Percentiles rank a stretch among this genome's conserved stretches.
Conservation (phyloP, 2,797 vertebrate genomes). For the Knipowitschia caucasica region DNA sequence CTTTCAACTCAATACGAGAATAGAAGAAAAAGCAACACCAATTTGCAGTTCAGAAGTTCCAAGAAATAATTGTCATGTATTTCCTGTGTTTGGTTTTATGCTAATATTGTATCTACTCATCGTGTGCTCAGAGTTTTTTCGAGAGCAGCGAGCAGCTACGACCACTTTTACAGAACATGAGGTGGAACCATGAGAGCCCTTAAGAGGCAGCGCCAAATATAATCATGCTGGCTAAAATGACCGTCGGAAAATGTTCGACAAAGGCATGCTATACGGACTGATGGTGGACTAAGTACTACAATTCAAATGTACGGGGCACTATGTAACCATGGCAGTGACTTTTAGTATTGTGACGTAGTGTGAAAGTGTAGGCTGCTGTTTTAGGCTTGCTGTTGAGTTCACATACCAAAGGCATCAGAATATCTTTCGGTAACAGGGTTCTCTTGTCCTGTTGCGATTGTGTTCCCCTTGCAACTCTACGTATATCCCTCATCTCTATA, state of each 20-base stretch:
- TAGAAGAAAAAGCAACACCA: slow-evolving; percentile 4
- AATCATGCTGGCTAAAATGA: slow-evolving; percentile 19
- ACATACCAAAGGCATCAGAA: too few relatives aligned
- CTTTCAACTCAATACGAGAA: slow-evolving; percentile 17
- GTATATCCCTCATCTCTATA: too few relatives aligned
- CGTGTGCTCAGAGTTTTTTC: slow-evolving; percentile 33
- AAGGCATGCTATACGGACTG: not conserved
- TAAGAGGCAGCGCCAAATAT: slow-evolving; percentile 37
- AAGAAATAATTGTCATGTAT: not conserved
- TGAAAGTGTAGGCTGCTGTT: too few relatives aligned
- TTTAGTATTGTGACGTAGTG: too few relatives aligned
- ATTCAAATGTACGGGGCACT: not conserved
- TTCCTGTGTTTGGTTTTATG: slow-evolving; percentile 35
- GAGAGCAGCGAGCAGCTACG: slow-evolving; percentile 40
- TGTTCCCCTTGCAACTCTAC: too few relatives aligned
- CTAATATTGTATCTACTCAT: slow-evolving; percentile 33
- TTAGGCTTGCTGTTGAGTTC: too few relatives aligned
- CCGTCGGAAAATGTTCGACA: not conserved
- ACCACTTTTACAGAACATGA: slow-evolving; percentile 52
- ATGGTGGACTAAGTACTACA: not conserved
- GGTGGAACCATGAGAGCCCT: slow-evolving; percentile 34
- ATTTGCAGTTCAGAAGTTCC: slow-evolving; percentile 13
- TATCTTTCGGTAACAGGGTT: too few relatives aligned
- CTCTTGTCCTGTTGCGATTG: too few relatives aligned
- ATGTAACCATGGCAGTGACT: too few relatives aligned